phyloP scores from a whole-genome alignment of 1,140 invertebrate species.

The Cotesia vestalis region DNA sequence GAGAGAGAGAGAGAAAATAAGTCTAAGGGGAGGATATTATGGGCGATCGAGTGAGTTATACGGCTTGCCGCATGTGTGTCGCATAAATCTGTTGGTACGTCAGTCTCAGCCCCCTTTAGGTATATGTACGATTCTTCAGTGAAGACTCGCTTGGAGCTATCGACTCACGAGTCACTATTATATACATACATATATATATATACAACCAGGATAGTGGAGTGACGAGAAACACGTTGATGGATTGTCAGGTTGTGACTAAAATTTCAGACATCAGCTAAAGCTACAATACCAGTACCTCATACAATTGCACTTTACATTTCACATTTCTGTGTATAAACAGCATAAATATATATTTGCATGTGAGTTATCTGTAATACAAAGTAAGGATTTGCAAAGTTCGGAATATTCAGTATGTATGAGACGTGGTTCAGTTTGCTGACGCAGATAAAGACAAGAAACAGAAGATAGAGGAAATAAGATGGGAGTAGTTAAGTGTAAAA shows the following conservation, averaged over 20 bases:
- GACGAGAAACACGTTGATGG: no score
- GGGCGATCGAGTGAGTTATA: constrained; percentile 65
- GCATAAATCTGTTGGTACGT: constrained; percentile 64
- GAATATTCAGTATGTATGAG: neutral
- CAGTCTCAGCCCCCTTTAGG: constrained; percentile 54
- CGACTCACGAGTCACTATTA: constrained; percentile 8
- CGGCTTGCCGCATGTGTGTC: constrained; percentile 64
- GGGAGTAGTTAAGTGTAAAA: constrained; percentile 36
- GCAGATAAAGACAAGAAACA: neutral
- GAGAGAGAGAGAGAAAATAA: constrained; percentile 27
- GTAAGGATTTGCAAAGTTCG: neutral
- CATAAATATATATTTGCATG: no score
- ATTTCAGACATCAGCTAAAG: no score
- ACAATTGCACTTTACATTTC: no score
- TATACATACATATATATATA: no score
- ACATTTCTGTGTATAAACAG: no score
- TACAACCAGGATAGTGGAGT: neutral
- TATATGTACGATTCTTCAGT: constrained; percentile 37
- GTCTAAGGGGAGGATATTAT: constrained; percentile 56
- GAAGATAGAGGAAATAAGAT: constrained; percentile 28
- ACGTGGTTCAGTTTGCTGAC: neutral
- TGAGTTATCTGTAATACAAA: no score
- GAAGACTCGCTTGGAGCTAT: constrained; percentile 18
- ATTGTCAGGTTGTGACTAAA: no score
- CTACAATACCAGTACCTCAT: no score